A percentile compares a stretch with the other conserved stretches of the same genome.
phyloP scores from a whole-genome alignment of 2,113 vertebrate species.

The Catharus minimus region DNA sequence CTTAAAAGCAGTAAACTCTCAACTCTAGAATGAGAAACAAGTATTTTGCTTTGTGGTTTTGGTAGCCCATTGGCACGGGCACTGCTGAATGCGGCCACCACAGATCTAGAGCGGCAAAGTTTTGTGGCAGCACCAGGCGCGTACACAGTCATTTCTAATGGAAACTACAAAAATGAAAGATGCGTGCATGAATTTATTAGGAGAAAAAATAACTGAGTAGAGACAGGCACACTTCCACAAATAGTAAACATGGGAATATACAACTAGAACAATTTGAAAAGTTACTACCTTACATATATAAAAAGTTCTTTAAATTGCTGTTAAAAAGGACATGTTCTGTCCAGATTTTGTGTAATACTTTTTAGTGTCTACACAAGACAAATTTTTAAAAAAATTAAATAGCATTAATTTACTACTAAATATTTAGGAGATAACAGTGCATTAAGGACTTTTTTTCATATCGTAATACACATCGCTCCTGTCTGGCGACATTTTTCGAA shows the following conservation, averaged over 20 bases:
- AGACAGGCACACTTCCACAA: slow-evolving; percentile 75
- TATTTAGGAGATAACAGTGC: slow-evolving; percentile 92
- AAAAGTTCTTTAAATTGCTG: slow-evolving; percentile 80
- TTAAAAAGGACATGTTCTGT: slow-evolving; percentile 80
- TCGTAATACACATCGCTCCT: slow-evolving; percentile 80
- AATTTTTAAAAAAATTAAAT: slow-evolving; percentile 90
- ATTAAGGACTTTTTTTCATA: slow-evolving; percentile 82
- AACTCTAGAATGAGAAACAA: slow-evolving; percentile 63
- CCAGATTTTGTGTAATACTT: slow-evolving; percentile 82
- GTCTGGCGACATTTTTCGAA: slow-evolving; percentile 72
- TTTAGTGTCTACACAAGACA: slow-evolving; percentile 92
- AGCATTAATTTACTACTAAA: slow-evolving; percentile 90
- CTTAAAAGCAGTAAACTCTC: slow-evolving; percentile 74
- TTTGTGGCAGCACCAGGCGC: slow-evolving; percentile 53
- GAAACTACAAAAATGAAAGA: slow-evolving; percentile 66
- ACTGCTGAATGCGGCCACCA: not conserved
- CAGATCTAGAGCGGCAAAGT: not conserved
- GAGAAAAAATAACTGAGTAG: slow-evolving; percentile 53
- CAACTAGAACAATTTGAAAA: slow-evolving; percentile 74
- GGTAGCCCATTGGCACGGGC: not conserved
- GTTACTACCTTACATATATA: slow-evolving; percentile 78
- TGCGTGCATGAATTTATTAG: slow-evolving; percentile 64
- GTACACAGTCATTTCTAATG: slow-evolving; percentile 60
- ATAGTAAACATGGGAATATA: slow-evolving; percentile 74
- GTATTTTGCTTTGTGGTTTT: slow-evolving; percentile 7